A percentile compares a stretch with the other conserved stretches of the same genome.
phyloP scores from a whole-genome alignment of 2,113 vertebrate genomes.

The Pipra filicauda region DNA sequence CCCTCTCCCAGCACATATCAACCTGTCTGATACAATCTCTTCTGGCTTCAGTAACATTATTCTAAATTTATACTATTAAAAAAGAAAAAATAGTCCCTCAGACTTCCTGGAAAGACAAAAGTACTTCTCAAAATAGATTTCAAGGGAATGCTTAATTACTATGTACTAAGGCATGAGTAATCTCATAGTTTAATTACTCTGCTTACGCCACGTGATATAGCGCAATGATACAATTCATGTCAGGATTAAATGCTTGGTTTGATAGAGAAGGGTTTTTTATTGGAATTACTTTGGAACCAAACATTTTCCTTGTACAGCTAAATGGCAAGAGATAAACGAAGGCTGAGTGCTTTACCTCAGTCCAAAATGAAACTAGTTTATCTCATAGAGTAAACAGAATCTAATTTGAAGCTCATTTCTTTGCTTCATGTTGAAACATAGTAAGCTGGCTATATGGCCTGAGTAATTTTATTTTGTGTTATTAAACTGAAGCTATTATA shows the following conservation, averaged over 20 bases:
- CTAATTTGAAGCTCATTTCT: conserved; percentile 30
- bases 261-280: not conserved
- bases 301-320: not conserved
- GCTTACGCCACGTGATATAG: not conserved
- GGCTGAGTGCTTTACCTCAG: not conserved
- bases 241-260: conserved; percentile 23
- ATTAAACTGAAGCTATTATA: conserved; percentile 46
- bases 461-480: conserved; percentile 33
- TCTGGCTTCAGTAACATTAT: not conserved
- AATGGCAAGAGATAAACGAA: not conserved
- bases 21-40: not conserved
- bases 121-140: not conserved
- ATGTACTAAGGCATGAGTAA: not conserved
- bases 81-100: not conserved
- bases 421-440: conserved; percentile 10
- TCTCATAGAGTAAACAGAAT: conserved; percentile 33
- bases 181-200: not conserved
- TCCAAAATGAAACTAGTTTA: conserved; percentile 6
- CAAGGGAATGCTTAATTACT: not conserved
- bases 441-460: not conserved
- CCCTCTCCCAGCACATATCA: not conserved
- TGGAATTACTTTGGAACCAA: not conserved
- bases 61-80: not conserved
- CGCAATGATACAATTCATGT: not conserved
- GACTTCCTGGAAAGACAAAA: not conserved